Conservation (phyloP, 2,113 vertebrate genomes). For the Rhineura floridana region DNA sequence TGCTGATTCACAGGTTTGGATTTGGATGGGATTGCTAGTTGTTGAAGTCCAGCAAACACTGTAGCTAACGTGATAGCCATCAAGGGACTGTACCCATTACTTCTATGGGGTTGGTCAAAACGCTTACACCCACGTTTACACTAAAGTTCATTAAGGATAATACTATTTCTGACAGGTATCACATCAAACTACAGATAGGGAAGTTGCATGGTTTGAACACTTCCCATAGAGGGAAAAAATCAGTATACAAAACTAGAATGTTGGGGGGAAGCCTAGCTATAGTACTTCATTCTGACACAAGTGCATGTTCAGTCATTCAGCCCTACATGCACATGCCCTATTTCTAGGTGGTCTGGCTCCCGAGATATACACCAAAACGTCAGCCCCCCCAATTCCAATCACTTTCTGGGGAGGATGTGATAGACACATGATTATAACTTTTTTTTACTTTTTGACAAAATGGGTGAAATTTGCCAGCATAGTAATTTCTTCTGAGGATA, state of each 20-base stretch:
- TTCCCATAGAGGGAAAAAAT: neutral
- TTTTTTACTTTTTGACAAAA: too few species aligned
- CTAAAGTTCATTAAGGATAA: neutral
- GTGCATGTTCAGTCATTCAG: too few species aligned
- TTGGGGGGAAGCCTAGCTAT: neutral
- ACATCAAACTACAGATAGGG: neutral
- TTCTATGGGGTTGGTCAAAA: neutral
- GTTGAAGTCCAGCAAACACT: neutral
- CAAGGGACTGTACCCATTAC: too few species aligned
- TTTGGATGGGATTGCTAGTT: constrained; percentile 3
- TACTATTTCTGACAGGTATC: neutral
- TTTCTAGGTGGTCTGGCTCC: too few species aligned
- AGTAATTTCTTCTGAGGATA: too few species aligned
- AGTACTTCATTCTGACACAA: neutral
- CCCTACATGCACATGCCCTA: too few species aligned
- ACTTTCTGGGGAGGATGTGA: too few species aligned
- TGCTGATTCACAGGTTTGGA: neutral
- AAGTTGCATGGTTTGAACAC: neutral
- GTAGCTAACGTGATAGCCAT: neutral
- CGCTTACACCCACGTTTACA: neutral
- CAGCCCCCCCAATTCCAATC: too few species aligned
- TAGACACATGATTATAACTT: too few species aligned
- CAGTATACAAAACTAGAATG: neutral
- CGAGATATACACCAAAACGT: too few species aligned
- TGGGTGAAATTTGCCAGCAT: too few species aligned